Evolutionary conservation across 1,140 invertebrate genomes (phyloP).

Genomic region (Panagrolaimus sp.): DNA sequence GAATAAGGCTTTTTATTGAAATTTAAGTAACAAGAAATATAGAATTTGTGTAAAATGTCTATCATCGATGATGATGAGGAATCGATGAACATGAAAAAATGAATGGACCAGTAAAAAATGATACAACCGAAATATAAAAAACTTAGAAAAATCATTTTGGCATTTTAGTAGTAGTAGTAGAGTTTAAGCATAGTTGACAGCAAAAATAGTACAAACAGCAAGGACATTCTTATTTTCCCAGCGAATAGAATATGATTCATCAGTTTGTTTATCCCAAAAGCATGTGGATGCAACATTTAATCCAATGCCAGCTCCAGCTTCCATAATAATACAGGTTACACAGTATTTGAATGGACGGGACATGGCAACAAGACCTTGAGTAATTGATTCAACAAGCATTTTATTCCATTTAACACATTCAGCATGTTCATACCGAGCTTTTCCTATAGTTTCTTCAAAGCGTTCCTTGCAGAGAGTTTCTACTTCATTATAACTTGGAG

Average conservation of each 20-base stretch:
- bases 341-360: slow-evolving; percentile 36
- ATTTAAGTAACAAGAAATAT: no score
- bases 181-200: slow-evolving; percentile 25
- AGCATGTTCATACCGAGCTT: slow-evolving; percentile 25
- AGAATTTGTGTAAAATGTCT: no score
- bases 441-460: slow-evolving; percentile 38
- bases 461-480: slow-evolving; percentile 33
- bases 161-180: no score
- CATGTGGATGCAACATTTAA: slow-evolving; percentile 39
- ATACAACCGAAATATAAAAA: no score
- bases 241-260: slow-evolving; percentile 31
- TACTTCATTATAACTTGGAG: slow-evolving; percentile 36
- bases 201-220: slow-evolving; percentile 42
- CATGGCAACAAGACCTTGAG: slow-evolving; percentile 25
- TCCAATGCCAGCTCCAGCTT: slow-evolving; percentile 45
- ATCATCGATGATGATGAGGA: no score
- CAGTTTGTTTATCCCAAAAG: slow-evolving; percentile 43
- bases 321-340: slow-evolving; percentile 39
- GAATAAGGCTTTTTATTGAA: no score
- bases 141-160: no score
- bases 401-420: slow-evolving; percentile 39
- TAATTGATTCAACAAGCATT: slow-evolving; percentile 28
- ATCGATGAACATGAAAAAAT: no score
- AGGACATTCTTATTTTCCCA: slow-evolving; percentile 32
- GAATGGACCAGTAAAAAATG: no score